phyloP scores from a whole-genome alignment of 2,113 vertebrate genomes.

The Poeciliopsis prolifica region DNA sequence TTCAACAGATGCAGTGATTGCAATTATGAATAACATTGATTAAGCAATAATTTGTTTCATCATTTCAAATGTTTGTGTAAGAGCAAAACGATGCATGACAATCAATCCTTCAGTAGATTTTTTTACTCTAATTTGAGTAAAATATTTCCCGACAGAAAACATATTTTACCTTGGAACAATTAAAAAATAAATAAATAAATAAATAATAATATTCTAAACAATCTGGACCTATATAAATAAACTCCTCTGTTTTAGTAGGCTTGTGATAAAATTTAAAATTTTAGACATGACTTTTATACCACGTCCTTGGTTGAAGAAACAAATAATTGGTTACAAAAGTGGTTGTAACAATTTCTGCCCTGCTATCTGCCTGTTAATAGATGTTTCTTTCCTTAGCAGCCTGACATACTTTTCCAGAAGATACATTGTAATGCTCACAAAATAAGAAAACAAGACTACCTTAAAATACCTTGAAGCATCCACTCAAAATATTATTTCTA shows the following conservation, averaged over 20 bases:
- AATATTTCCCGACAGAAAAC: background rate
- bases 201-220: too few relatives aligned
- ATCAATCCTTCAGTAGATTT: background rate
- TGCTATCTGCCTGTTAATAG: too few relatives aligned
- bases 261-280: too few relatives aligned
- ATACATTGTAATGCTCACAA: background rate
- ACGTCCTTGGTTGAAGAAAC: too few relatives aligned
- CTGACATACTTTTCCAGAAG: background rate
- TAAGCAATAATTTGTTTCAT: background rate
- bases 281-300: too few relatives aligned
- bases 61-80: background rate
- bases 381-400: background rate
- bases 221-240: too few relatives aligned
- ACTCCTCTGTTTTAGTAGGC: too few relatives aligned
- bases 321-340: background rate
- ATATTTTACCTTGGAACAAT: background rate
- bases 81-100: background rate
- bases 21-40: background rate
- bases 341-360: too few relatives aligned
- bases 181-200: too few relatives aligned
- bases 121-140: background rate
- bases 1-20: conserved; percentile 3
- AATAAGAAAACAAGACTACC: background rate
- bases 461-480: background rate
- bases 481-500: background rate